phyloP scores from a whole-genome alignment of 2,888 invertebrate species.

The Synanthedon tipuliformis region DNA sequence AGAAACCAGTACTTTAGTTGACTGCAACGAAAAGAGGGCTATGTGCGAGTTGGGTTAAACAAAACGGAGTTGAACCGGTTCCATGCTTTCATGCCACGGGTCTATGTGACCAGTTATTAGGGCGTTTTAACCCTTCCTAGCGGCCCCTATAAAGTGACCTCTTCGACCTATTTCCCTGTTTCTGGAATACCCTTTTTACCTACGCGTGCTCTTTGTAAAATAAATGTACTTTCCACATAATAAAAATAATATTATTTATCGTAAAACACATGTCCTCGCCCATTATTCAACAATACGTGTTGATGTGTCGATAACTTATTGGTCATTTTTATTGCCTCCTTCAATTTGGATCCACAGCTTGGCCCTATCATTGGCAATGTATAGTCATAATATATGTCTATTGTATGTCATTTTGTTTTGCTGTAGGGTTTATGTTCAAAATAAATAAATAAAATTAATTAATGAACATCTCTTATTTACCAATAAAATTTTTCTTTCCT shows the following conservation, averaged over 20 bases:
- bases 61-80: slow-evolving; percentile 8
- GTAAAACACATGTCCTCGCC: slow-evolving; percentile 37
- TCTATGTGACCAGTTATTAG: slow-evolving; percentile 46
- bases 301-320: slow-evolving; percentile 38
- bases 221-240: slow-evolving; percentile 46
- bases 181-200: slow-evolving; percentile 32
- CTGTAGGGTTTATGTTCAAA: no score
- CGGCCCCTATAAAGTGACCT: slow-evolving; percentile 44
- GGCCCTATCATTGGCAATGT: no score
- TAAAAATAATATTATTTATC: slow-evolving; percentile 47
- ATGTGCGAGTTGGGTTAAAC: background rate
- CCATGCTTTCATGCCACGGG: slow-evolving; percentile 7
- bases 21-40: slow-evolving; percentile 1
- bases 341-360: no score
- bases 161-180: slow-evolving; percentile 46
- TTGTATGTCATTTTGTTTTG: no score
- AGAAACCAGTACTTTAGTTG: slow-evolving; percentile 7
- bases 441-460: no score
- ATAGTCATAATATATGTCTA: no score
- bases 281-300: slow-evolving; percentile 29
- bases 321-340: slow-evolving; percentile 10
- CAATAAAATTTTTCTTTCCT: no score
- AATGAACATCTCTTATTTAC: no score
- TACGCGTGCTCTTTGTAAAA: slow-evolving; percentile 42
- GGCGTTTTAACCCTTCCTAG: slow-evolving; percentile 53